phyloP scores from a whole-genome alignment of 64 coral and sea anemone genomes.

The Pocillopora verrucosa region DNA sequence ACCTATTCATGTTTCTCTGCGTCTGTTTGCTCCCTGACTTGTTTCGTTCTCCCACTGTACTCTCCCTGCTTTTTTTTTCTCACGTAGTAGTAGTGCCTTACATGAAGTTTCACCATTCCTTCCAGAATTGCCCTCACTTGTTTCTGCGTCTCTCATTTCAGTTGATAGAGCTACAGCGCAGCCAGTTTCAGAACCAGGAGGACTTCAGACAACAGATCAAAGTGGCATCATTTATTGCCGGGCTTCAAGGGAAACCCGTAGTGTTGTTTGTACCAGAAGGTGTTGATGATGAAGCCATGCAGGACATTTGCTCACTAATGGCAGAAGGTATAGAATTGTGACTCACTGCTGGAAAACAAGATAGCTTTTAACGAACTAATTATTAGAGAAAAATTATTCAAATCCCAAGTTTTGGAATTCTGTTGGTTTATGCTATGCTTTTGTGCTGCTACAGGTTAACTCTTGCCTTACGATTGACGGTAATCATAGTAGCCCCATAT shows the following conservation, averaged over 20 bases:
- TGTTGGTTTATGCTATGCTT: too few relatives aligned
- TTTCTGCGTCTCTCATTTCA: not conserved
- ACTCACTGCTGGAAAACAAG: not conserved
- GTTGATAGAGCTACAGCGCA: conserved; percentile 69
- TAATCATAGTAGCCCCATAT: too few relatives aligned
- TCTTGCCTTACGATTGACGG: too few relatives aligned
- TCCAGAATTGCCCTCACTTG: not conserved
- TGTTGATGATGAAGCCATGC: conserved; percentile 61
- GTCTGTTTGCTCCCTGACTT: not conserved
- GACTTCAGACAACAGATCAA: conserved; percentile 89
- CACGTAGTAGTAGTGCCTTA: not conserved
- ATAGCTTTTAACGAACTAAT: not conserved
- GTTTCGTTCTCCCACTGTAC: not conserved
- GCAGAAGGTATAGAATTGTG: conserved; percentile 62
- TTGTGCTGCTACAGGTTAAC: too few relatives aligned
- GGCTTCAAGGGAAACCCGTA: conserved; percentile 86
- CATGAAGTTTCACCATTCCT: not conserved
- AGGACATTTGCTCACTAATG: conserved; percentile 93
- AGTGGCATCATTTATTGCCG: conserved; percentile 76
- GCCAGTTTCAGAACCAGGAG: conserved; percentile 54
- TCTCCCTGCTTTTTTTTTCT: not conserved
- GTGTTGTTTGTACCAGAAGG: conserved; percentile 77
- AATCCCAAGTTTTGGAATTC: too few relatives aligned
- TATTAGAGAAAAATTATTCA: too few relatives aligned
- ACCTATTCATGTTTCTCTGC: not conserved